These are phyloP conservation scores for Corythaeola cristata DNA, from an alignment of 2,113 vertebrate species.

Conservation along the genomic window DNA sequence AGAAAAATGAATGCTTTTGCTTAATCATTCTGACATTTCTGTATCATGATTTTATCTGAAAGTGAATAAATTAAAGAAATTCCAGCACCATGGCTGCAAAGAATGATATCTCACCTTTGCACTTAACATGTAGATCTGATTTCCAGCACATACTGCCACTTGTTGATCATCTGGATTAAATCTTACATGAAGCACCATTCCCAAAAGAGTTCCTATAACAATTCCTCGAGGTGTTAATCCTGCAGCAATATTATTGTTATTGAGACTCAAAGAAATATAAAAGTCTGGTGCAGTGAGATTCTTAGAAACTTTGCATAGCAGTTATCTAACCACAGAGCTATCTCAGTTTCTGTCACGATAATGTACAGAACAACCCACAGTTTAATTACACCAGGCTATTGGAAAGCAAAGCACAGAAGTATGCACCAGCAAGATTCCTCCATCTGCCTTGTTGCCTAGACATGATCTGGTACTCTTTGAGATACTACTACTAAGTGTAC, in stretches of 20 bases:
- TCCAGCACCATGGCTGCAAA: not conserved
- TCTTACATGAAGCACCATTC: conserved; percentile 76
- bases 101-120: conserved; percentile 74
- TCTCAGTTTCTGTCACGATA: not conserved
- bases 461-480: not conserved
- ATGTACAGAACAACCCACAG: not conserved
- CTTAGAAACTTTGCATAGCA: not conserved
- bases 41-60: not conserved
- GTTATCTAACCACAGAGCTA: not conserved
- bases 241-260: conserved; percentile 42
- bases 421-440: not conserved
- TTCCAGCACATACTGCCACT: conserved; percentile 79
- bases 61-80: not conserved
- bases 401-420: not conserved
- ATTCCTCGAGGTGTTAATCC: conserved; percentile 77
- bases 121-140: conserved; percentile 74
- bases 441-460: not conserved
- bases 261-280: not conserved
- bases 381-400: not conserved
- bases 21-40: not conserved
- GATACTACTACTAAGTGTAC: not conserved
- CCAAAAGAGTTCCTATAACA: conserved; percentile 77
- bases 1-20: not conserved
- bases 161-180: conserved; percentile 78
- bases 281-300: not conserved